Evolutionary conservation across 2,113 vertebrate species (phyloP).

Genomic region (Dunckerocampus dactyliophorus): DNA sequence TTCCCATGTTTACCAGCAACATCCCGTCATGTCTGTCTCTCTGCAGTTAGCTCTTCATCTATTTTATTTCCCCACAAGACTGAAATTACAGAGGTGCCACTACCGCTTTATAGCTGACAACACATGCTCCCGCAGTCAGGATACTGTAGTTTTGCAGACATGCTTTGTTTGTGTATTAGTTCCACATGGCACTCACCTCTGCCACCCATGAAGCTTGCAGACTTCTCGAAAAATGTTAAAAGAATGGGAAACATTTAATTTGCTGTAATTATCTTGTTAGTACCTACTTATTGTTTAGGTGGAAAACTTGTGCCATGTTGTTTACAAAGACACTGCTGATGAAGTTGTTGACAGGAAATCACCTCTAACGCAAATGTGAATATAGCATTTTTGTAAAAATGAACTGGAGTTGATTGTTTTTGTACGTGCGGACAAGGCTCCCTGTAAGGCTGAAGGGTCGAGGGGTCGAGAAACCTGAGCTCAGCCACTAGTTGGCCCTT

Average conservation of each 20-base stretch:
- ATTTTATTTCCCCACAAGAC: conserved; percentile 19
- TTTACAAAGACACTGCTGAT: neutral
- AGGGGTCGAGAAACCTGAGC: conserved; percentile 62
- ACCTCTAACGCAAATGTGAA: conserved; percentile 13
- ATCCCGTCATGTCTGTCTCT: neutral
- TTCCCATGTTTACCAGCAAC: neutral
- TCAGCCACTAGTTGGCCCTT: conserved; percentile 39
- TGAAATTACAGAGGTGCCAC: conserved; percentile 23
- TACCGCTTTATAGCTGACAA: conserved; percentile 45
- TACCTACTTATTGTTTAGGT: conserved; percentile 43
- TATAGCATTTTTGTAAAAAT: conserved; percentile 53
- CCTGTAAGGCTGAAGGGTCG: conserved; percentile 41
- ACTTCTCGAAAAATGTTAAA: conserved; percentile 51
- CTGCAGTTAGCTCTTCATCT: neutral
- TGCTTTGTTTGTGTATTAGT: conserved; percentile 52
- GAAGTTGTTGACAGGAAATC: conserved; percentile 26
- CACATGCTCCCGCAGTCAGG: conserved; percentile 33
- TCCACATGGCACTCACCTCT: conserved; percentile 58
- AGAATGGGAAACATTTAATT: conserved; percentile 60
- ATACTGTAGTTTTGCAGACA: conserved; percentile 45
- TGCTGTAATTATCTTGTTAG: conserved; percentile 60
- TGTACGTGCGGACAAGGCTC: conserved; percentile 55
- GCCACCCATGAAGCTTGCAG: conserved; percentile 61
- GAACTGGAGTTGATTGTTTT: conserved; percentile 68
- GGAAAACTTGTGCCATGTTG: conserved; percentile 12